phyloP scores from a whole-genome alignment of 2,797 vertebrate species.

The Phaenicophaeus curvirostris region DNA sequence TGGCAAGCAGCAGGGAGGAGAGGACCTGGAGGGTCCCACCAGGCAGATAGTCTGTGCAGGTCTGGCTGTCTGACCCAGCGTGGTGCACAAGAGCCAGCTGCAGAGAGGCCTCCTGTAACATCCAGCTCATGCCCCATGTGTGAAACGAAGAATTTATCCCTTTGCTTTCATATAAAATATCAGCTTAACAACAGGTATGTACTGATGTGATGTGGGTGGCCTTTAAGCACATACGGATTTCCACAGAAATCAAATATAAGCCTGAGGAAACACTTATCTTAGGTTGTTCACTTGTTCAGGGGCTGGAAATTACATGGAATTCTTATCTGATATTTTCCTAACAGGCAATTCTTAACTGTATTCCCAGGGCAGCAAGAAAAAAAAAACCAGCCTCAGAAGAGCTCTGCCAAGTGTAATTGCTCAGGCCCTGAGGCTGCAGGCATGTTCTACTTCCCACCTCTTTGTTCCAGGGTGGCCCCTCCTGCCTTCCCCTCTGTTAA shows the following conservation, averaged over 20 bases:
- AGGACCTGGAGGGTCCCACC: not conserved
- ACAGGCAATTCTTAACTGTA: slow-evolving; percentile 64
- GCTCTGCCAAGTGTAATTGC: slow-evolving; percentile 70
- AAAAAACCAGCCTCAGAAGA: slow-evolving; percentile 47
- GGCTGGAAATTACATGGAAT: slow-evolving; percentile 73
- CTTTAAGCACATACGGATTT: slow-evolving; percentile 71
- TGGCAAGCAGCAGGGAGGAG: not conserved
- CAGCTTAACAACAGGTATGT: slow-evolving; percentile 56
- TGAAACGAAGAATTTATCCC: slow-evolving; percentile 39
- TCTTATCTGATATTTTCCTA: slow-evolving; percentile 76
- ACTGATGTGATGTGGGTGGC: slow-evolving; percentile 68
- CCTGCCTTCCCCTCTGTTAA: slow-evolving; percentile 55
- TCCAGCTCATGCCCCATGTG: not conserved
- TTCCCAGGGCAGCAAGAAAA: slow-evolving; percentile 61
- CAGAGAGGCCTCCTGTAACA: not conserved
- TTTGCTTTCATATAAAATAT: slow-evolving; percentile 44
- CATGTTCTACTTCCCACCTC: slow-evolving; percentile 66
- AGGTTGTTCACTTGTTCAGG: slow-evolving; percentile 72
- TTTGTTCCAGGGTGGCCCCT: slow-evolving; percentile 75
- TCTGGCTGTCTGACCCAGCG: not conserved
- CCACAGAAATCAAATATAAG: slow-evolving; percentile 69
- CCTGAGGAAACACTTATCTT: slow-evolving; percentile 72
- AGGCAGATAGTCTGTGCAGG: not conserved
- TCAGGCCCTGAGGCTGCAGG: slow-evolving; percentile 64
- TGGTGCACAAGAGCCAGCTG: not conserved